These are phyloP conservation scores for Acrobasis suavella DNA, from an alignment of 2,888 invertebrate species.

Conservation along the genomic window DNA sequence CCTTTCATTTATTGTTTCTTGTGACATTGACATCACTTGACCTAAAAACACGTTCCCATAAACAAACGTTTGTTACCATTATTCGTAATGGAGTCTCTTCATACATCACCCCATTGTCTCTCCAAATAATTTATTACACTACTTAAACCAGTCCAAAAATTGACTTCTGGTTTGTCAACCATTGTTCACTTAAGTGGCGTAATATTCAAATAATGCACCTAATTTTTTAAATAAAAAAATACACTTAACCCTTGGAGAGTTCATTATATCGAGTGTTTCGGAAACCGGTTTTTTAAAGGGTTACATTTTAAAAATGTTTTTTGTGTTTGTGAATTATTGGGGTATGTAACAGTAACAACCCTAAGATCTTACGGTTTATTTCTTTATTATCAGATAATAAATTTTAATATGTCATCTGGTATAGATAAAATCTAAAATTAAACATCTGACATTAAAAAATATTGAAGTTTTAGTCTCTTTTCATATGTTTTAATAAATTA, in stretches of 20 bases:
- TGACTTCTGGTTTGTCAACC: slow-evolving; percentile 57
- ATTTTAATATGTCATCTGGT: slow-evolving; percentile 11
- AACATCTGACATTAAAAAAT: background rate
- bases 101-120: slow-evolving; percentile 54
- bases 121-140: slow-evolving; percentile 44
- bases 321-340: slow-evolving; percentile 12
- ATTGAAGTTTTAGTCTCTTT: background rate
- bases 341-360: slow-evolving; percentile 19
- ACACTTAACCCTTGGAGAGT: slow-evolving; percentile 37
- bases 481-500: slow-evolving; percentile 19
- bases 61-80: slow-evolving; percentile 40
- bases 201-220: slow-evolving; percentile 56
- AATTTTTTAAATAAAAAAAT: slow-evolving; percentile 34
- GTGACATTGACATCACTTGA: background rate
- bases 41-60: slow-evolving; percentile 42
- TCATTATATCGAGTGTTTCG: slow-evolving; percentile 15
- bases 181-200: slow-evolving; percentile 57
- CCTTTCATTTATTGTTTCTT: background rate
- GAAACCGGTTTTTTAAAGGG: slow-evolving; percentile 7
- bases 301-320: background rate
- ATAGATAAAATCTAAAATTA: background rate
- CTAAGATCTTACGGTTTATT: background rate
- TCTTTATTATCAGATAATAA: slow-evolving; percentile 8
- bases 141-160: slow-evolving; percentile 45
- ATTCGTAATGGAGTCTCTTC: slow-evolving; percentile 33